A percentile compares a stretch with the other conserved stretches of the same genome.
Conservation (phyloP, 1,140 invertebrate species). For the Phthorimaea operculella region DNA sequence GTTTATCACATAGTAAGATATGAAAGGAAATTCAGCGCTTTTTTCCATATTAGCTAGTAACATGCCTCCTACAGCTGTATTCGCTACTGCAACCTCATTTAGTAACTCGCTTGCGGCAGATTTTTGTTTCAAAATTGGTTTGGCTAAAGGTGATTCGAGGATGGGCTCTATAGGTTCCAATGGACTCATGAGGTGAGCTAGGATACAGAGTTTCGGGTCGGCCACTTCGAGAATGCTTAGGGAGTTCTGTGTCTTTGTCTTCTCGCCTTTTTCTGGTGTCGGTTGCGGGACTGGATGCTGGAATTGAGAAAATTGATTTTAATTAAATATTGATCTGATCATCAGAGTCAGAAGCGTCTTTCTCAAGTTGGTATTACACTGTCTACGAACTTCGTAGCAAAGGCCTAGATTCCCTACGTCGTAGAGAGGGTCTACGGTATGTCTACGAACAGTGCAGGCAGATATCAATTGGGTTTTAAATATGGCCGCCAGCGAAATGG, state of each 20-base stretch:
- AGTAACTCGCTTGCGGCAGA: slow-evolving; percentile 81
- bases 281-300: slow-evolving; percentile 67
- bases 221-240: slow-evolving; percentile 85
- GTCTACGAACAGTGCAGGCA: too few species aligned
- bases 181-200: slow-evolving; percentile 89
- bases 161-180: slow-evolving; percentile 84
- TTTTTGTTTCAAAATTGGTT: slow-evolving; percentile 81
- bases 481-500: too few species aligned
- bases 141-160: slow-evolving; percentile 82
- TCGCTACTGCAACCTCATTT: slow-evolving; percentile 77
- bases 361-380: too few species aligned
- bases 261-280: slow-evolving; percentile 69
- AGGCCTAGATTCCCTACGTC: too few species aligned
- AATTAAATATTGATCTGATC: too few species aligned
- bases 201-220: slow-evolving; percentile 86
- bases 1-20: slow-evolving; percentile 90
- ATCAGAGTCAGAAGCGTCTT: too few species aligned
- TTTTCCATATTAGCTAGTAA: slow-evolving; percentile 89
- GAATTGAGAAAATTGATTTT: slow-evolving; percentile 21
- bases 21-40: slow-evolving; percentile 90
- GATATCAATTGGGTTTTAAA: too few species aligned
- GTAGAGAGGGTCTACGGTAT: too few species aligned
- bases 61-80: slow-evolving; percentile 81
- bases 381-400: too few species aligned
- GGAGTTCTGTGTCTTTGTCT: slow-evolving; percentile 70